Conservation (phyloP, 2,888 invertebrate genomes). For the Slavum lentiscoides region DNA sequence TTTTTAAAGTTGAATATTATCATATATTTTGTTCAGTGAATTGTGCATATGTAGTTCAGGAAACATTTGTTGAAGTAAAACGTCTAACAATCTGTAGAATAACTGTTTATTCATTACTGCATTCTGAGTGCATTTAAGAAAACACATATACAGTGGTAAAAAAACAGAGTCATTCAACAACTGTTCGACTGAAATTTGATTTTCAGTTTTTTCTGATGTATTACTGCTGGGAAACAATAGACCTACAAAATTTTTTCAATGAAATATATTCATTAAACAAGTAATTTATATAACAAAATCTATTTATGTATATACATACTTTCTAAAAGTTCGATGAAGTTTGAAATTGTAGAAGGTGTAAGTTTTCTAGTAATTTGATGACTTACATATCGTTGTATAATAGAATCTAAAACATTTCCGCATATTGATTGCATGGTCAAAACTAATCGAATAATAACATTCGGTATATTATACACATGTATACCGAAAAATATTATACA, state of each 20-base stretch:
- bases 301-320: constrained; percentile 21
- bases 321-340: constrained; percentile 45
- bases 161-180: constrained; percentile 58
- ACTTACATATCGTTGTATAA: constrained; percentile 31
- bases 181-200: constrained; percentile 52
- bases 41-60: constrained; percentile 64
- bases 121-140: constrained; percentile 60
- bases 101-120: constrained; percentile 70
- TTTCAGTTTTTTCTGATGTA: constrained; percentile 27
- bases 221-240: constrained; percentile 17
- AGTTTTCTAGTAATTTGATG: constrained; percentile 3
- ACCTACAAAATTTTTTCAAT: constrained; percentile 10
- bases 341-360: constrained; percentile 41
- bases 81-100: constrained; percentile 78
- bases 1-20: constrained; percentile 12
- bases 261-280: neutral
- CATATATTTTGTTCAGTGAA: constrained; percentile 25
- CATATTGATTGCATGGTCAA: constrained; percentile 39
- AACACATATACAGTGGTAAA: constrained; percentile 34
- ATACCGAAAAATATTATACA: constrained; percentile 38
- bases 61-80: constrained; percentile 74
- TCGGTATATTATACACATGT: constrained; percentile 39
- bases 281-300: neutral
- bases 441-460: constrained; percentile 33
- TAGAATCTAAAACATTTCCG: constrained; percentile 44